Evolutionary conservation across 2,113 vertebrate genomes (phyloP).

Genomic region (Panthera leo): DNA sequence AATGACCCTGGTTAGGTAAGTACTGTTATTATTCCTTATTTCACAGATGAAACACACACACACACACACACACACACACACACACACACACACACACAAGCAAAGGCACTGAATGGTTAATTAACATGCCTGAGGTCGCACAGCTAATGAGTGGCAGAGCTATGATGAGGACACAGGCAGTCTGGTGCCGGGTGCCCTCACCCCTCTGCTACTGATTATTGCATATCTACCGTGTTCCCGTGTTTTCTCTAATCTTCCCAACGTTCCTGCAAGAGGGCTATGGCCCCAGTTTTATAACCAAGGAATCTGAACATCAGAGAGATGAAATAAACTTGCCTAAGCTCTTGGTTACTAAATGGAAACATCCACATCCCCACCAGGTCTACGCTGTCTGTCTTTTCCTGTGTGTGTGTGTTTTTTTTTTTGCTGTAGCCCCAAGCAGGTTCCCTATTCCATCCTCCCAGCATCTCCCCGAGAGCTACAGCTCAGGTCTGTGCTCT

Average conservation of each 20-base stretch:
- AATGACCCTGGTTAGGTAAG: background rate
- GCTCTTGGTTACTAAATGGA: background rate
- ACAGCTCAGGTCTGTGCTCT: background rate
- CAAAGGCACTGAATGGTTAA: background rate
- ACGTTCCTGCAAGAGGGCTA: background rate
- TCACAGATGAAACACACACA: background rate
- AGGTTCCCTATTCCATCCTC: background rate
- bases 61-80: too few species aligned
- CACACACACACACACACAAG: too few species aligned
- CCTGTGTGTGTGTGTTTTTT: background rate
- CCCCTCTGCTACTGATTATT: background rate
- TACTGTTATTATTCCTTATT: background rate
- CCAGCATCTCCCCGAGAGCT: background rate
- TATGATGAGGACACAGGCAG: background rate
- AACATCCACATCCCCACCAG: background rate
- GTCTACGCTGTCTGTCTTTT: background rate
- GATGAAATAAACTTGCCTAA: background rate
- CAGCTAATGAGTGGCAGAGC: background rate
- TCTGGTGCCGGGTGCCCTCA: background rate
- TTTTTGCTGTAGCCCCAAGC: background rate
- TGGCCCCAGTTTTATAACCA: background rate
- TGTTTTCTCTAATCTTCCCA: background rate
- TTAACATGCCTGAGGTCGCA: background rate
- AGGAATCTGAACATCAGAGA: background rate
- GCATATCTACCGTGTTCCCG: background rate